These are phyloP conservation scores for Hipparchia sbordonii DNA, from an alignment of 2,888 invertebrate genomes.

Conservation along the genomic window DNA sequence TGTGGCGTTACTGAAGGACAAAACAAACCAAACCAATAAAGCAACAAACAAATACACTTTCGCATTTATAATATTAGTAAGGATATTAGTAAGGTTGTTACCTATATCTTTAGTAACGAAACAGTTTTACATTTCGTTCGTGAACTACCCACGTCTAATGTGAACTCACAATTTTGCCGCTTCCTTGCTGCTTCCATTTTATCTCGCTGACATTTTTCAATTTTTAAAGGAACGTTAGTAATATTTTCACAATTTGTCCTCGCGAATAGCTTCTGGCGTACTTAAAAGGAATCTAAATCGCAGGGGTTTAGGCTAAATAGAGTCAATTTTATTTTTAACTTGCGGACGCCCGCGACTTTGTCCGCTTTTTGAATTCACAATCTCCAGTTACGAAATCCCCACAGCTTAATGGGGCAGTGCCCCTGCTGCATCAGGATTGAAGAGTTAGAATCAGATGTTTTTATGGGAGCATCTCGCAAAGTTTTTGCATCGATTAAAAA, in stretches of 20 bases:
- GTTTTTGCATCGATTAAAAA: too few species aligned
- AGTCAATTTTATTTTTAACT: background rate
- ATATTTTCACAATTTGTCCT: constrained; percentile 17
- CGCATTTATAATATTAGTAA: background rate
- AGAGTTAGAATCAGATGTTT: too few species aligned
- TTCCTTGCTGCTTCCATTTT: constrained; percentile 6
- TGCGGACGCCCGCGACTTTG: too few species aligned
- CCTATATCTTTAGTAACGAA: background rate
- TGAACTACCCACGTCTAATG: background rate
- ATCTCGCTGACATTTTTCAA: constrained; percentile 10
- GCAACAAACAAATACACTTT: too few species aligned
- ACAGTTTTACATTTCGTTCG: background rate
- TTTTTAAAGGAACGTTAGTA: constrained; percentile 6
- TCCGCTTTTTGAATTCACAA: too few species aligned
- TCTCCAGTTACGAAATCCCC: too few species aligned
- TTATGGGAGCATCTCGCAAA: too few species aligned
- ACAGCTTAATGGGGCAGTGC: too few species aligned
- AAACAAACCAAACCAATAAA: too few species aligned
- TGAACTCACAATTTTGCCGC: constrained; percentile 7
- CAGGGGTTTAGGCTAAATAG: background rate
- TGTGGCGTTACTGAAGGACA: too few species aligned
- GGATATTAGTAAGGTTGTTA: background rate
- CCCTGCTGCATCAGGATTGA: too few species aligned
- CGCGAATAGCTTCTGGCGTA: constrained; percentile 12
- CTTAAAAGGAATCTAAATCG: background rate